Percentiles rank a stretch among this genome's conserved stretches.
Conservation (phyloP, 2,113 vertebrate species). For the Grus americana region DNA sequence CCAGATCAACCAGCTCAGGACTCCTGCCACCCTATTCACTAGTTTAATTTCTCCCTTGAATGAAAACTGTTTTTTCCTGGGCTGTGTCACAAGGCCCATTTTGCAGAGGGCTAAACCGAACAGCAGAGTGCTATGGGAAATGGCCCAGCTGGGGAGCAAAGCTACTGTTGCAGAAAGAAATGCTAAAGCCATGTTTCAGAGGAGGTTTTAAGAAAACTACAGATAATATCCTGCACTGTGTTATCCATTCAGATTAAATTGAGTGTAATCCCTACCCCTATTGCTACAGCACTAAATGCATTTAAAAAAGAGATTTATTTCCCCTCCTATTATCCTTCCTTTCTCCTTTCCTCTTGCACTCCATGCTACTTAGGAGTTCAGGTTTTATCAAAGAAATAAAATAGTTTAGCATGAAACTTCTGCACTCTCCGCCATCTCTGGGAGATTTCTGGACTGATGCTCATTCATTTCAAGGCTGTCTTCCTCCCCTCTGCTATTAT, state of each 20-base stretch:
- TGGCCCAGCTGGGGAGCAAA: neutral
- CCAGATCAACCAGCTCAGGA: neutral
- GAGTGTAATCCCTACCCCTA: constrained; percentile 23
- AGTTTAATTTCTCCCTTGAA: neutral
- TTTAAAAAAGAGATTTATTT: constrained; percentile 41
- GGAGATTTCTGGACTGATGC: neutral
- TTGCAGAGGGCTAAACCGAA: neutral
- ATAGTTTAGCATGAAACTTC: constrained; percentile 33
- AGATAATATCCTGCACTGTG: neutral
- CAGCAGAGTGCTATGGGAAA: neutral
- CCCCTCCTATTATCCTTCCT: neutral
- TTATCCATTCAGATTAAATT: constrained; percentile 21
- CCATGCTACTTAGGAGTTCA: neutral
- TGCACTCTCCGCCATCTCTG: neutral
- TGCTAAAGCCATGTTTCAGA: neutral
- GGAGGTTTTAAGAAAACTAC: constrained; percentile 25
- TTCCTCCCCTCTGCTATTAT: neutral
- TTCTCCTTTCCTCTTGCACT: neutral
- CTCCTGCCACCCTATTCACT: neutral
- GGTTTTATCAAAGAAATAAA: neutral
- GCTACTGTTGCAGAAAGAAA: neutral
- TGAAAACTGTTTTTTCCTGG: neutral
- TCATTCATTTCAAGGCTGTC: constrained; percentile 1
- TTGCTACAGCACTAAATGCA: neutral
- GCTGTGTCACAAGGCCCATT: neutral